Conservation (phyloP, 92 coral and sea anemone genomes). For the Zoanthus solanderi region DNA sequence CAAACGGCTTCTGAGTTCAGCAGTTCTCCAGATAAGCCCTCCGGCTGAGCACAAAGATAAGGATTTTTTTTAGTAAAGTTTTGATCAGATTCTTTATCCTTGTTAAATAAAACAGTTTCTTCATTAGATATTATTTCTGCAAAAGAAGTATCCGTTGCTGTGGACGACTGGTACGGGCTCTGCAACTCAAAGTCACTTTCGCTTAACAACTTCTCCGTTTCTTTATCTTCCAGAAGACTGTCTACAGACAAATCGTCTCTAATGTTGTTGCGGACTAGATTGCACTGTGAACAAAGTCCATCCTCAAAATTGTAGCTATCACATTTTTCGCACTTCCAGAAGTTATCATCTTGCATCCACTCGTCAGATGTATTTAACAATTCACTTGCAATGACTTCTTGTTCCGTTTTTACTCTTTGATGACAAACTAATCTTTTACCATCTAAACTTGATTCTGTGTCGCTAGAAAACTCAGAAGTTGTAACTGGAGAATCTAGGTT, state of each 20-base stretch:
- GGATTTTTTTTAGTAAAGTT: constrained; percentile 7
- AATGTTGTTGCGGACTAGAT: background rate
- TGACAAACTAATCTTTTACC: background rate
- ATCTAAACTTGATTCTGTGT: background rate
- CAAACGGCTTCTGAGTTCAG: background rate
- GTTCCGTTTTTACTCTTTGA: constrained; percentile 29
- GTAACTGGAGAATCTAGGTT: background rate
- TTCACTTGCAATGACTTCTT: constrained; percentile 30
- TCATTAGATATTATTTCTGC: background rate
- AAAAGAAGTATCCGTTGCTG: background rate
- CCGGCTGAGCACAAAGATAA: constrained; percentile 7
- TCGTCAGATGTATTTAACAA: constrained; percentile 32
- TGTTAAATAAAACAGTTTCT: background rate
- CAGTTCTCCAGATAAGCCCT: background rate
- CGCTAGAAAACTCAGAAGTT: constrained; percentile 42
- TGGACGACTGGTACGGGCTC: constrained; percentile 30
- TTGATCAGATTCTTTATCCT: background rate
- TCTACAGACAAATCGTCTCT: no score
- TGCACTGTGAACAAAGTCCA: constrained; percentile 41
- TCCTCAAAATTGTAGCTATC: constrained; percentile 54
- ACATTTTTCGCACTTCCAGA: constrained; percentile 67
- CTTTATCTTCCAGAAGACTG: constrained; percentile 12
- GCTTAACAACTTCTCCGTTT: constrained; percentile 10
- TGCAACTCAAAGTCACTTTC: constrained; percentile 30
- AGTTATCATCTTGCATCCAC: constrained; percentile 66